These are phyloP conservation scores for Spilosoma lubricipeda DNA, from an alignment of 2,888 invertebrate genomes.

Conservation along the genomic window DNA sequence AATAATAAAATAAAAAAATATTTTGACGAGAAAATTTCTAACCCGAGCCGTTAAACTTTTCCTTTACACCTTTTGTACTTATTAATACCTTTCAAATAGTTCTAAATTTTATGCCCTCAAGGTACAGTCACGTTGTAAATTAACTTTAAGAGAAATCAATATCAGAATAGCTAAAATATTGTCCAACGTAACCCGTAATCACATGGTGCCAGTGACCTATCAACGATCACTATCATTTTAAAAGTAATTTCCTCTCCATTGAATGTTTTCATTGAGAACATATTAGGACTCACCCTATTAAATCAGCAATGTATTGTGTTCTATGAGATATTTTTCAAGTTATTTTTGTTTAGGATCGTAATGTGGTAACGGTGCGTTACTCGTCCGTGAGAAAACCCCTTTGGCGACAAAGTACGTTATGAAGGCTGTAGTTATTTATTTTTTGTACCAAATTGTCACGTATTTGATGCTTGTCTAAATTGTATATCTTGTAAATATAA, in stretches of 20 bases:
- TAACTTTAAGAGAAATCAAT: conserved; percentile 73
- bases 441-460: conserved; percentile 52
- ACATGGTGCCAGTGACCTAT: conserved; percentile 53
- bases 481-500: no score
- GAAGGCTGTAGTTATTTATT: conserved; percentile 59
- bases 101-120: conserved; percentile 53
- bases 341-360: conserved; percentile 19
- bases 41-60: conserved; percentile 37
- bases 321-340: neutral
- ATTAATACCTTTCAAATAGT: conserved; percentile 66
- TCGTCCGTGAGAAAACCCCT: conserved; percentile 75
- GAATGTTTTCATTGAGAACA: neutral
- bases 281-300: rapidly evolving
- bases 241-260: conserved; percentile 14
- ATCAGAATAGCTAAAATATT: conserved; percentile 74
- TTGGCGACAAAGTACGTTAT: conserved; percentile 66
- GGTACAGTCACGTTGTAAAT: conserved; percentile 65
- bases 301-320: conserved; percentile 19
- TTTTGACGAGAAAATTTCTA: conserved; percentile 15
- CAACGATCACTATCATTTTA: neutral
- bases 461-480: conserved; percentile 46
- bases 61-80: conserved; percentile 56
- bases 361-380: conserved; percentile 32
- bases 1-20: neutral
- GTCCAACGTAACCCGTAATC: conserved; percentile 65